Conservation (phyloP, 2,113 vertebrate genomes). For the Scatophagus argus region DNA sequence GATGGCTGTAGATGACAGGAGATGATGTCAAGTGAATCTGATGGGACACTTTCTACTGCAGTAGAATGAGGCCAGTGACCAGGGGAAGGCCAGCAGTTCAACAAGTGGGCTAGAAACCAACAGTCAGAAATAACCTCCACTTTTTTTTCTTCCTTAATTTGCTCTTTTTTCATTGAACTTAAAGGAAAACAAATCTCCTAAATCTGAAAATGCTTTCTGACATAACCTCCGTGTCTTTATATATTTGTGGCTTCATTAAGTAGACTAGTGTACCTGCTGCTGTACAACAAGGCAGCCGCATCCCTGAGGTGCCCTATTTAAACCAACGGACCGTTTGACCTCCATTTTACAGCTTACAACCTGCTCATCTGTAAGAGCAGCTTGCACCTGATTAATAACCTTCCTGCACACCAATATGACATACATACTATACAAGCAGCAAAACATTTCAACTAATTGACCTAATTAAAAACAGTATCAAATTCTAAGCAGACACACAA, state of each 20-base stretch:
- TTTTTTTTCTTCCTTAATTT: neutral
- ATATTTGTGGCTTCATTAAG: slow-evolving; percentile 11
- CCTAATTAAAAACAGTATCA: neutral
- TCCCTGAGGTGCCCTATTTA: slow-evolving; percentile 57
- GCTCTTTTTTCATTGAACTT: neutral
- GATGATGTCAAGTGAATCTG: slow-evolving; percentile 37
- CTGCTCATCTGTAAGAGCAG: slow-evolving; percentile 19
- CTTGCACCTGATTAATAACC: slow-evolving; percentile 15
- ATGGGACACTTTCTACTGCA: slow-evolving; percentile 61
- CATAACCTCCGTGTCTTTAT: neutral
- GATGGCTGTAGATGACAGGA: slow-evolving; percentile 32
- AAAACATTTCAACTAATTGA: slow-evolving; percentile 2
- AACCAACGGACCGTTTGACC: slow-evolving; percentile 47
- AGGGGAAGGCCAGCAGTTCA: slow-evolving; percentile 64
- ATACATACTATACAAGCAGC: neutral
- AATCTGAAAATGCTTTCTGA: neutral
- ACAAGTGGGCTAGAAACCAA: slow-evolving; percentile 45
- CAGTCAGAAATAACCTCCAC: slow-evolving; percentile 45
- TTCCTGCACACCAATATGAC: neutral
- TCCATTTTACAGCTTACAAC: slow-evolving; percentile 51
- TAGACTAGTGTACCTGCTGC: slow-evolving; percentile 34
- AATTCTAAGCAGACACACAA: neutral
- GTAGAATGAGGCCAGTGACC: slow-evolving; percentile 80
- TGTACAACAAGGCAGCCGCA: neutral
- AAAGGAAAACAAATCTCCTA: neutral